These are phyloP conservation scores for Actinostola sp. DNA, from an alignment of 92 coral and sea anemone genomes.

Conservation along the genomic window DNA sequence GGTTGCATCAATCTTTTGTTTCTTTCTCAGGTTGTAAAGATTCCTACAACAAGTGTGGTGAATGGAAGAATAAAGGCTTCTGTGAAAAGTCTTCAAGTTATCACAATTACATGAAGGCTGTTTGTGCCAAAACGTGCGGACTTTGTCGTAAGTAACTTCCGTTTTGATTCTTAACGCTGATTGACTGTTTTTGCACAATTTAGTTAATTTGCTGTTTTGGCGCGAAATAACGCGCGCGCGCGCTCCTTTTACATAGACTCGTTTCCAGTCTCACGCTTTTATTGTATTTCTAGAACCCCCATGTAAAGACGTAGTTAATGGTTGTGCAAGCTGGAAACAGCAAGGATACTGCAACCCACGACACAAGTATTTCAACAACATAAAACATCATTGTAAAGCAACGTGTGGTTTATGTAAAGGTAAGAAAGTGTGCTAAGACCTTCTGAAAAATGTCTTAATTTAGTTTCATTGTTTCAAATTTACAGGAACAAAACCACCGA, in stretches of 20 bases:
- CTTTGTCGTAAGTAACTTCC: conserved; percentile 29
- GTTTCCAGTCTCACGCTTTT: not conserved
- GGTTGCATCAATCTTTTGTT: too few species aligned
- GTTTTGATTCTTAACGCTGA: too few species aligned
- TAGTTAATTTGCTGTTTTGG: too few species aligned
- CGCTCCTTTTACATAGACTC: not conserved
- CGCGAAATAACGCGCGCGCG: too few species aligned
- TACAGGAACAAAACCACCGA: too few species aligned
- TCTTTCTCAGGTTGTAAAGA: conserved; percentile 28
- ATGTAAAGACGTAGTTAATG: conserved; percentile 19
- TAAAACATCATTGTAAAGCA: conserved; percentile 22
- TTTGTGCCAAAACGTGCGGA: conserved; percentile 34
- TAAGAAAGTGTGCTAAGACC: too few species aligned
- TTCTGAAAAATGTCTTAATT: too few species aligned
- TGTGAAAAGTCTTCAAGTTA: conserved; percentile 7
- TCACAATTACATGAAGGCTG: conserved; percentile 32
- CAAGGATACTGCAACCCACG: conserved; percentile 34
- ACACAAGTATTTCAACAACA: conserved; percentile 15
- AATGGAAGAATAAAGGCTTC: conserved; percentile 28
- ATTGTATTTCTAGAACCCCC: conserved; percentile 6
- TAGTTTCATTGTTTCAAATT: too few species aligned
- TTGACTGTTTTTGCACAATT: not conserved
- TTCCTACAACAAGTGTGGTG: conserved; percentile 9
- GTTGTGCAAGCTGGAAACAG: conserved; percentile 29
- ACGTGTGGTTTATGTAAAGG: conserved; percentile 44